phyloP scores from a whole-genome alignment of 2,113 vertebrate genomes.

The Gracilinanus agilis region DNA sequence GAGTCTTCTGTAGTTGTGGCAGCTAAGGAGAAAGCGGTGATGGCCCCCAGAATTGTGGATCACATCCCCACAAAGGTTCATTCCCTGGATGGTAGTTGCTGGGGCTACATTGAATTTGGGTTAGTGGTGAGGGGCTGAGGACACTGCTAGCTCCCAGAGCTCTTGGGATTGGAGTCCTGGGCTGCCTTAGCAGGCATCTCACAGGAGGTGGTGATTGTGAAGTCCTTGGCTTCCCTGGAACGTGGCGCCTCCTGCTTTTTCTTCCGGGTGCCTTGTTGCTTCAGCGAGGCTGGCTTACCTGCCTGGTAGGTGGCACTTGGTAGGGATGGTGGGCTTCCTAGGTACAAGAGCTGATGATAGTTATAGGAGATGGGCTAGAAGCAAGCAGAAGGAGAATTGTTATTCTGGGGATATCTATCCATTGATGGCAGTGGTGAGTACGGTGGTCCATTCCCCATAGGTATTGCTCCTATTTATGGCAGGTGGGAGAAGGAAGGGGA shows the following conservation, averaged over 20 bases:
- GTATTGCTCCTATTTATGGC: neutral
- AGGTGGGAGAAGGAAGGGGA: neutral
- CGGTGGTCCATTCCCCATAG: neutral
- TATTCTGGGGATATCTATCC: neutral
- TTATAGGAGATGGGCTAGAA: neutral
- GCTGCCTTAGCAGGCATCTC: neutral
- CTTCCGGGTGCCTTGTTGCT: neutral
- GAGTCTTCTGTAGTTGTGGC: neutral
- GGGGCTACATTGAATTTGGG: neutral
- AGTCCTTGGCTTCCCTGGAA: neutral
- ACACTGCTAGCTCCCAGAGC: neutral
- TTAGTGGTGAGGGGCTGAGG: neutral
- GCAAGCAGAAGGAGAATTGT: neutral
- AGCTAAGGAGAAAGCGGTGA: neutral
- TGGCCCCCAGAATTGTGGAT: neutral
- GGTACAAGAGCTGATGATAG: neutral
- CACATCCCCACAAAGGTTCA: neutral
- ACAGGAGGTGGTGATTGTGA: neutral
- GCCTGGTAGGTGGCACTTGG: neutral
- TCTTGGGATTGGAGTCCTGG: too few relatives aligned
- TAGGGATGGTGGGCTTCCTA: neutral
- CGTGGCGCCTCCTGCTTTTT: neutral
- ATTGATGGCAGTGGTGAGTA: too few relatives aligned
- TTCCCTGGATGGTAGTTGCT: neutral
- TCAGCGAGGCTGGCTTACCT: neutral